Evolutionary conservation across 2,797 vertebrate species (phyloP).

Genomic region (Poecilia velifera): DNA sequence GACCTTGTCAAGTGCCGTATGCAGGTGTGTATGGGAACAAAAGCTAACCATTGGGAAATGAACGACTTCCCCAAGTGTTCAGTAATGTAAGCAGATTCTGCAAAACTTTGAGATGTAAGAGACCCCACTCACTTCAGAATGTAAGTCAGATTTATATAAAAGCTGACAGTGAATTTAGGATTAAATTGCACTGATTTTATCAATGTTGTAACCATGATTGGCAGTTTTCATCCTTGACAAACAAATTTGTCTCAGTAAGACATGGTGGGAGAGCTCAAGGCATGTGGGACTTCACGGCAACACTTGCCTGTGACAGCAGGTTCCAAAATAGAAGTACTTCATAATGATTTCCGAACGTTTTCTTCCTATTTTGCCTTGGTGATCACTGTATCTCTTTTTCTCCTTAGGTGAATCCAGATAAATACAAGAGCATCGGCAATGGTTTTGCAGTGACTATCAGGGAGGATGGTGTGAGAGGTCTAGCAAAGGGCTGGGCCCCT

Average conservation of each 20-base stretch:
- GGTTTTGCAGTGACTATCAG: conserved; percentile 90
- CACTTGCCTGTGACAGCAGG: neutral
- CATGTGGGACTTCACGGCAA: neutral
- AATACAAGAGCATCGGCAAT: conserved; percentile 94
- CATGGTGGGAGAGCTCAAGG: neutral
- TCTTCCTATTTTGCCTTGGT: neutral
- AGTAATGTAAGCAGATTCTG: neutral
- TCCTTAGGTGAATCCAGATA: conserved; percentile 90
- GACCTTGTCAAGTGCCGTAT: conserved; percentile 86
- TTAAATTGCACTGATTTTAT: neutral
- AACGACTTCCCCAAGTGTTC: neutral
- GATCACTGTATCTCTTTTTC: conserved; percentile 13
- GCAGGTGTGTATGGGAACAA: conserved; percentile 79
- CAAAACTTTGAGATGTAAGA: neutral
- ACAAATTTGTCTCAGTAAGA: neutral
- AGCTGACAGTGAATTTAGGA: neutral
- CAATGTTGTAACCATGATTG: neutral
- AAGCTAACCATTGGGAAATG: neutral
- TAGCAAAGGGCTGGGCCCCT: conserved; percentile 97
- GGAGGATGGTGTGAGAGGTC: conserved; percentile 91
- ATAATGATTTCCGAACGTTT: neutral
- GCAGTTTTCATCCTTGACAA: neutral
- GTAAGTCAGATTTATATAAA: neutral
- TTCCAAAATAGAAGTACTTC: neutral
- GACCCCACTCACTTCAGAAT: neutral